Conservation (phyloP, 2,113 vertebrate species). For the Felis chaus region DNA sequence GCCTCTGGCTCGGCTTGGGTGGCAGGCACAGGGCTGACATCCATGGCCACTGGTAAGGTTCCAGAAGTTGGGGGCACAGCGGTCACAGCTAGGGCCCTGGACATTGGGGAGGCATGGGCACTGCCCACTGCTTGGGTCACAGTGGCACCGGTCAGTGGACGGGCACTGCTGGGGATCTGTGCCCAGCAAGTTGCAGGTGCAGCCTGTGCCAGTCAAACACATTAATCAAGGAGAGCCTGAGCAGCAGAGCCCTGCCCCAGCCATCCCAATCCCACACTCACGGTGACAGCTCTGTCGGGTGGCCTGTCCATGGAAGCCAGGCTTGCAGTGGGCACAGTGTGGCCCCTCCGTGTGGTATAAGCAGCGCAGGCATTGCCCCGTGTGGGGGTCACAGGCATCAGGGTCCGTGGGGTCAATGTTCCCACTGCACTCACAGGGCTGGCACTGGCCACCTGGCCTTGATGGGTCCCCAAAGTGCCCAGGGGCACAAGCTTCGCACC, state of each 20-base stretch:
- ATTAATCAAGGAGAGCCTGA: not conserved
- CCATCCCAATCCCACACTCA: constrained; percentile 81
- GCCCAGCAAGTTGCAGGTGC: constrained; percentile 93
- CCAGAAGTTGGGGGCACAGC: constrained; percentile 94
- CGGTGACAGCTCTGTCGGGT: constrained; percentile 92
- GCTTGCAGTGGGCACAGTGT: constrained; percentile 89
- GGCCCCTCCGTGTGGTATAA: constrained; percentile 94
- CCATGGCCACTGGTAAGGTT: constrained; percentile 92
- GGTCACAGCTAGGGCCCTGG: constrained; percentile 93
- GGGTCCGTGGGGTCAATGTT: constrained; percentile 93
- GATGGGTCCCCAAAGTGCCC: constrained; percentile 95
- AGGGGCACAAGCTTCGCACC: constrained; percentile 95
- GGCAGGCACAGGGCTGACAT: constrained; percentile 92
- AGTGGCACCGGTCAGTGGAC: constrained; percentile 89
- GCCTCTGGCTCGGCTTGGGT: constrained; percentile 89
- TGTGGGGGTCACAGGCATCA: constrained; percentile 89
- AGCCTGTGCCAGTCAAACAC: constrained; percentile 85
- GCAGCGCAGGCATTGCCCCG: constrained; percentile 92
- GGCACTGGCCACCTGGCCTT: constrained; percentile 90
- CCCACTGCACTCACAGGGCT: constrained; percentile 92
- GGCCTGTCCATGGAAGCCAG: constrained; percentile 93
- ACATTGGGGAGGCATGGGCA: constrained; percentile 94
- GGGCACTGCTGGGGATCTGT: constrained; percentile 90
- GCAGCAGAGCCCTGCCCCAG: rapidly evolving
- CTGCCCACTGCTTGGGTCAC: constrained; percentile 91